phyloP scores from a whole-genome alignment of 2,113 vertebrate genomes.

The Stegostoma tigrinum region DNA sequence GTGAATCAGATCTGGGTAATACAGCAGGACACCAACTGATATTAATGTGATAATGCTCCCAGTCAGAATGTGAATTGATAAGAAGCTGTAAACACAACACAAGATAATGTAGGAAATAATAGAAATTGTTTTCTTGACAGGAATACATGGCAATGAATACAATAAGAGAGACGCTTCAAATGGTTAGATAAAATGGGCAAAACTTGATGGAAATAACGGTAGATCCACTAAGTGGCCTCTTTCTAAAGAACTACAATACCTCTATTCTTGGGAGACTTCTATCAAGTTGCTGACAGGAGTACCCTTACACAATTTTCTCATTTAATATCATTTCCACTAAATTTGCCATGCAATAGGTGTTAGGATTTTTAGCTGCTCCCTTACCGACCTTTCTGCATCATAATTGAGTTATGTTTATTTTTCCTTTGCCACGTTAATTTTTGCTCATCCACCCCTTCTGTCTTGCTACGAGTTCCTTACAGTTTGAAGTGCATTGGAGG shows the following conservation, averaged over 20 bases:
- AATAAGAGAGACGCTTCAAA: not conserved
- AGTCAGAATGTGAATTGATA: not conserved
- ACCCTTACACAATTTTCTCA: not conserved
- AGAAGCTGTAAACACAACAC: too few species aligned
- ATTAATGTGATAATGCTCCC: not conserved
- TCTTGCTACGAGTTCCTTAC: not conserved
- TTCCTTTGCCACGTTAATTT: not conserved
- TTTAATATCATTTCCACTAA: not conserved
- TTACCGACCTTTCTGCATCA: not conserved
- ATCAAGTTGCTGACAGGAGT: not conserved
- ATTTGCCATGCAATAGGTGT: not conserved
- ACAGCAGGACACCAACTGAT: not conserved
- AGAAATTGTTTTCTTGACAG: too few species aligned
- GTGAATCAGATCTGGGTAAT: not conserved
- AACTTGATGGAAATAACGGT: not conserved
- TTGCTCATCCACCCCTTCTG: not conserved
- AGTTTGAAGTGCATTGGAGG: not conserved
- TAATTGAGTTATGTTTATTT: not conserved
- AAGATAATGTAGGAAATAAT: too few species aligned
- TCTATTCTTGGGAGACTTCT: not conserved
- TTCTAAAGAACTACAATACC: not conserved
- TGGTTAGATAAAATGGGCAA: not conserved
- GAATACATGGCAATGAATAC: not conserved
- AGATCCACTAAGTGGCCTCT: not conserved
- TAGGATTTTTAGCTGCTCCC: not conserved